Conservation (phyloP, 2,797 vertebrate species). For the Myotis pilosus region DNA sequence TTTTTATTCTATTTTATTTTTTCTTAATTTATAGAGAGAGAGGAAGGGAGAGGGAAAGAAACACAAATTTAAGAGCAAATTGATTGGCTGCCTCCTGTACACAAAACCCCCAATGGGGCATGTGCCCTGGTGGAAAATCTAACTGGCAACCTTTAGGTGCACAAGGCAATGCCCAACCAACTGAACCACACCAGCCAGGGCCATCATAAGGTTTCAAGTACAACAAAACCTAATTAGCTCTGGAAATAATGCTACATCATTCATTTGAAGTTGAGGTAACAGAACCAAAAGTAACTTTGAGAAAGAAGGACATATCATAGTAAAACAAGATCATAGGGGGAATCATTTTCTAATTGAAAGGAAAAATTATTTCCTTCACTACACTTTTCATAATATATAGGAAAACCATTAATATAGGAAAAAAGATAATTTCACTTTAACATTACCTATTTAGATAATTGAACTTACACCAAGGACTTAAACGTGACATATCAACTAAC, state of each 20-base stretch:
- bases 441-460: neutral
- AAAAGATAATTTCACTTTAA: neutral
- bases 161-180: neutral
- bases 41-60: neutral
- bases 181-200: neutral
- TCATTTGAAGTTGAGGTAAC: neutral
- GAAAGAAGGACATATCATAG: neutral
- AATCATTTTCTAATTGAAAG: neutral
- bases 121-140: neutral
- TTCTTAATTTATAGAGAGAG: neutral
- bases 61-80: neutral
- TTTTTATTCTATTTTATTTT: neutral
- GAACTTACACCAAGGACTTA: neutral
- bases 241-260: neutral
- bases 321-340: neutral
- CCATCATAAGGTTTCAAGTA: neutral
- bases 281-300: neutral
- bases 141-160: neutral
- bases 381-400: neutral
- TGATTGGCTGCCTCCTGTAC: neutral
- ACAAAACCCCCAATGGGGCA: neutral
- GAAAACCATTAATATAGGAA: neutral
- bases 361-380: neutral
- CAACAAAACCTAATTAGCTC: neutral
- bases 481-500: neutral